Base-by-base conservation (phyloP, 2,888 invertebrate species). In the Cetonia aurata region DNA sequence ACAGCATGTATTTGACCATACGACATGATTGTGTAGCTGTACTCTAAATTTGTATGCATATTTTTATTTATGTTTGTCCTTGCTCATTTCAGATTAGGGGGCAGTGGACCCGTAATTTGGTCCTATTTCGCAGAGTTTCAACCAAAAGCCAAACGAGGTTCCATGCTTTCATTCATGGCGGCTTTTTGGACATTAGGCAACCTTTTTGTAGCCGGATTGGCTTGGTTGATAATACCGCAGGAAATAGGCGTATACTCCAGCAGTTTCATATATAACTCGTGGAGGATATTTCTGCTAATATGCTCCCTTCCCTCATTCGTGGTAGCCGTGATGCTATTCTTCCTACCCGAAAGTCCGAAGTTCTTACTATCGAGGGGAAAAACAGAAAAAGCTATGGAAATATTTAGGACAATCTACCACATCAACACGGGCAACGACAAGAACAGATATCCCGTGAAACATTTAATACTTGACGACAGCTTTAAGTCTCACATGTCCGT, bases 131-230 rank as follows among this genome's bases (percentile, higher is more conserved):
- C 95, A 72, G 96, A 96, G 86, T 96, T 96, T 85, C 96, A 96
- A 86, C 96, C 96, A 70, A 95, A 94, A 85, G 88, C 92, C 77
- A 94, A 93, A 82, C 89, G 96, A 77, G 96, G 96, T 66, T 93
- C 94, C 66, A 96, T 96, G 96, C 87, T 96, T 77, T 95, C 95
- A 79, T 94, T 95, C 83, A 94, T 96, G 92, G 96, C 96, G 71
- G 96, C 96, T 62, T 96, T 96, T 85, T 96, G 96, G 96, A 96
- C 96, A 70, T 89, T 96, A 78, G 96, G 96, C 76, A 96, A 96
- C 84, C 88, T 96, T 76, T 93, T 96, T 81, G 96, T 96, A 70
- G 96, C 96, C 77, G 95, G 96, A 82, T 84, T 91, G 75, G 92
- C 92, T 74, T 92, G 92, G 92, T 86, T 92, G 74, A 91, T 92